Base-by-base conservation (phyloP, 2,113 vertebrate genomes). In the Phycodurus eques region DNA sequence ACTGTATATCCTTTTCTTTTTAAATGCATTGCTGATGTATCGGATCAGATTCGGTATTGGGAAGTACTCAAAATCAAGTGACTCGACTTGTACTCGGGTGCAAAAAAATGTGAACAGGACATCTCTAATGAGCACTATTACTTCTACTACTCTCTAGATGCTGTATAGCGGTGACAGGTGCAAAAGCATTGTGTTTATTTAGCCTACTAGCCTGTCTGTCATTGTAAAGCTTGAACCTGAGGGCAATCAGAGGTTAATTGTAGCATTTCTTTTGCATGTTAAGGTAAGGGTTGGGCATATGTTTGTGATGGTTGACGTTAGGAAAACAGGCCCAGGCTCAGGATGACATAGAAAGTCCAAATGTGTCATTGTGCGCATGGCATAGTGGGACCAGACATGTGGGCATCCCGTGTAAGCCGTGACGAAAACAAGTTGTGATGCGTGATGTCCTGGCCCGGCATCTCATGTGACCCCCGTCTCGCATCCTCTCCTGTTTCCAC, bases 371-470 rank as follows among this genome's bases (percentile, higher is more conserved):
- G 7, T 51, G 68, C 67, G 33, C 59, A n/a, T 33, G 56, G 68
- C 77, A 57, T 47, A 70, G 47, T 14, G 11, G 70, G 42, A 42
- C 59, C 60, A 19, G 79, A 83, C 82, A 78, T 2, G 0, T 15
- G 74, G 71, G 77, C 77, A 61, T 76, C 83, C 69, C 27, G 31
- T 31, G 68, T 68, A 75, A 72, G 57, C 46, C 39, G 42, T 83
- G 72, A 83, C 22, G 47, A 73, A 82, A 86, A 80, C 75, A 2
- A 46, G 47, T 78, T 82, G 59, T 84, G 85, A 85, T 82, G 71
- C 74, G 2, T 1, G 60, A 71, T 68, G 76, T 74, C 77, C 71
- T 13, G 70, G 61, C 61, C 54, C 31, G 4, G 43, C 72, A 66
- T 70, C 59, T 68, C 14, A 9, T 11, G 3, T 64, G 63, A 84